phyloP scores from a whole-genome alignment of 1,140 invertebrate genomes.

The Maconellicoccus hirsutus region DNA sequence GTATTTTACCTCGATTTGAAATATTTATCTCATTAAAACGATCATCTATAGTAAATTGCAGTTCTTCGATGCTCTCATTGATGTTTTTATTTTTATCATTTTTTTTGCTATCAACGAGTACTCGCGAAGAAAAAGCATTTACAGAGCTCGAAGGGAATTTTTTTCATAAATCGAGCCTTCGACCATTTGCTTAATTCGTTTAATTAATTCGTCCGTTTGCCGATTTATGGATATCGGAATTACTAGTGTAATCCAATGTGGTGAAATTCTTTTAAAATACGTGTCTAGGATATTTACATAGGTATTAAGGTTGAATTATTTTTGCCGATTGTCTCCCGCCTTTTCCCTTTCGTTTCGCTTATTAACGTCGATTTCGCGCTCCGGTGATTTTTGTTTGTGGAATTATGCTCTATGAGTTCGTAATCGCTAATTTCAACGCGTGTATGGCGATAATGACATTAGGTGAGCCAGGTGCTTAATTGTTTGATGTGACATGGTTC shows the following conservation, averaged over 20 bases:
- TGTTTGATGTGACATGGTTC: too few relatives aligned
- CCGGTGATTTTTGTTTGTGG: neutral
- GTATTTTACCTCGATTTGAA: neutral
- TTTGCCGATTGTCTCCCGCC: neutral
- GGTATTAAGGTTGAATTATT: neutral
- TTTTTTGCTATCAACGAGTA: neutral
- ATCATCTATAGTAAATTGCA: neutral
- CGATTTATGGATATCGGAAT: neutral
- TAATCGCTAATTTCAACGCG: neutral
- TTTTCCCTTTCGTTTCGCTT: neutral
- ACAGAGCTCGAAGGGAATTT: neutral
- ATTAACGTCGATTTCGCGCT: neutral
- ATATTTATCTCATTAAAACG: slow-evolving; percentile 10
- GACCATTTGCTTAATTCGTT: neutral
- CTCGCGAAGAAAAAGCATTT: neutral
- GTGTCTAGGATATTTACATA: slow-evolving; percentile 4
- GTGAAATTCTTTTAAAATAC: neutral
- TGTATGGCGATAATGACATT: too few relatives aligned
- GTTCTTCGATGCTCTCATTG: neutral
- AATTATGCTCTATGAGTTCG: neutral
- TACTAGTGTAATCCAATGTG: neutral
- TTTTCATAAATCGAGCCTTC: neutral
- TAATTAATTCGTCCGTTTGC: neutral
- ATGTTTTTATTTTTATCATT: neutral
- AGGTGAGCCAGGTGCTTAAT: neutral